Evolutionary conservation across 2,113 vertebrate genomes (phyloP).

Genomic region (Varanus salvator): DNA sequence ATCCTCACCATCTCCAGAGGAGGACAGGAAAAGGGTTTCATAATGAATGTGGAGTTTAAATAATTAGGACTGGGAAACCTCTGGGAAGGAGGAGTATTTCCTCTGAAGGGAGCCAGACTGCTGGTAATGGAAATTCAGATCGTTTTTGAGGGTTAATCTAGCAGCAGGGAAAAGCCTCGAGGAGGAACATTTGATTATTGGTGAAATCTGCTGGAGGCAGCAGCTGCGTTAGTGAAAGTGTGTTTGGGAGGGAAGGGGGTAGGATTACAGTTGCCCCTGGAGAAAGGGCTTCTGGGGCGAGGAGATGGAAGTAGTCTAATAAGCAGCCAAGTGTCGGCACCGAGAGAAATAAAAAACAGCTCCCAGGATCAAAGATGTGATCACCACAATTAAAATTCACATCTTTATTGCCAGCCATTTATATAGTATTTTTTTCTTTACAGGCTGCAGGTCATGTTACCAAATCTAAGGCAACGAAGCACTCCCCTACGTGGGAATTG

Average conservation of each 20-base stretch:
- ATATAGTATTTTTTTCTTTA: neutral
- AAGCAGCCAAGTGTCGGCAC: slow-evolving; percentile 7
- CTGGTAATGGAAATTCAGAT: slow-evolving; percentile 6
- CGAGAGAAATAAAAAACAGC: neutral
- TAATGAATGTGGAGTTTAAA: neutral
- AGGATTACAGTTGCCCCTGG: neutral
- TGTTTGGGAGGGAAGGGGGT: neutral
- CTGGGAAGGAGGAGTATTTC: slow-evolving; percentile 4
- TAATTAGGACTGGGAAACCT: slow-evolving; percentile 18
- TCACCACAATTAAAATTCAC: slow-evolving; percentile 13
- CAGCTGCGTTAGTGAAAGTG: slow-evolving; percentile 3
- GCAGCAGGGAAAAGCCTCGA: slow-evolving; percentile 7
- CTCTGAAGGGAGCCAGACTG: neutral
- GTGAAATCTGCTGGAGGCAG: slow-evolving; percentile 21
- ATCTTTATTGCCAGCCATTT: neutral
- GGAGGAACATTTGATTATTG: slow-evolving; percentile 7
- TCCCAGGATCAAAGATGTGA: slow-evolving; percentile 2
- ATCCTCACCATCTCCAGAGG: neutral
- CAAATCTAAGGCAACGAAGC: neutral
- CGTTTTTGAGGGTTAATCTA: neutral
- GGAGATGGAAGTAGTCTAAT: neutral
- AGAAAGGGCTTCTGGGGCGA: neutral
- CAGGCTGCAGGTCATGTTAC: neutral
- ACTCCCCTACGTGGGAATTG: neutral
- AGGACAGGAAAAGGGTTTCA: neutral